These are phyloP conservation scores for Meandrina meandrites DNA, from an alignment of 92 coral and sea anemone species.

Conservation along the genomic window DNA sequence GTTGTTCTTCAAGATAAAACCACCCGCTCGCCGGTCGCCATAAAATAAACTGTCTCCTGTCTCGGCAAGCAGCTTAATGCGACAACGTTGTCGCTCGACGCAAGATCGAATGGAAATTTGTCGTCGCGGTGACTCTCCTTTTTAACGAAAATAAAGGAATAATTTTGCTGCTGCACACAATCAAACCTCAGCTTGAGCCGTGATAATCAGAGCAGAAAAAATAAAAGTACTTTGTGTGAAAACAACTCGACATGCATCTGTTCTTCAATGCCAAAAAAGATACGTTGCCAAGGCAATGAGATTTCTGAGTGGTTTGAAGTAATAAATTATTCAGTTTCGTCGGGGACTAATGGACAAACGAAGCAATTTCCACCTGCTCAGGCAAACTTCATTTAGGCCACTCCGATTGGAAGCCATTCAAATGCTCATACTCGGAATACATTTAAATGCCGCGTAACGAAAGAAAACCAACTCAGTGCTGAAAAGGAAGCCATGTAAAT, in stretches of 20 bases:
- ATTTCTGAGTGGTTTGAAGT: conserved; percentile 13
- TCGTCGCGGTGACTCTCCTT: neutral
- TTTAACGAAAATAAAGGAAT: conserved; percentile 13
- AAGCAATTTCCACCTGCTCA: conserved; percentile 43
- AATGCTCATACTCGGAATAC: conserved; percentile 32
- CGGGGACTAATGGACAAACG: conserved; percentile 17
- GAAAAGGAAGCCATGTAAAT: neutral
- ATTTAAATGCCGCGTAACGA: conserved; percentile 13
- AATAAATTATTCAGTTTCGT: conserved; percentile 35
- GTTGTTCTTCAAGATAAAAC: neutral
- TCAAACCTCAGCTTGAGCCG: conserved; percentile 32
- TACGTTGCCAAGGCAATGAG: conserved; percentile 37
- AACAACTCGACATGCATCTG: conserved; percentile 23
- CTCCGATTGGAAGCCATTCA: conserved; percentile 29
- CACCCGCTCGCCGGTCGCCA: neutral
- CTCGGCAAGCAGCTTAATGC: neutral
- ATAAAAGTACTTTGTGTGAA: neutral
- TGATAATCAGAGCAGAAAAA: neutral
- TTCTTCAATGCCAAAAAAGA: conserved; percentile 8
- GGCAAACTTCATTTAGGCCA: conserved; percentile 1
- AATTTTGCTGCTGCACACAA: conserved; percentile 20
- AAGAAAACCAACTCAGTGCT: neutral
- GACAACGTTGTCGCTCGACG: neutral
- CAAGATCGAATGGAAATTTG: neutral
- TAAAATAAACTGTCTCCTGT: neutral